Base-by-base conservation (phyloP, 1,140 invertebrate genomes). In the Stenopsyche tienmushanensis region DNA sequence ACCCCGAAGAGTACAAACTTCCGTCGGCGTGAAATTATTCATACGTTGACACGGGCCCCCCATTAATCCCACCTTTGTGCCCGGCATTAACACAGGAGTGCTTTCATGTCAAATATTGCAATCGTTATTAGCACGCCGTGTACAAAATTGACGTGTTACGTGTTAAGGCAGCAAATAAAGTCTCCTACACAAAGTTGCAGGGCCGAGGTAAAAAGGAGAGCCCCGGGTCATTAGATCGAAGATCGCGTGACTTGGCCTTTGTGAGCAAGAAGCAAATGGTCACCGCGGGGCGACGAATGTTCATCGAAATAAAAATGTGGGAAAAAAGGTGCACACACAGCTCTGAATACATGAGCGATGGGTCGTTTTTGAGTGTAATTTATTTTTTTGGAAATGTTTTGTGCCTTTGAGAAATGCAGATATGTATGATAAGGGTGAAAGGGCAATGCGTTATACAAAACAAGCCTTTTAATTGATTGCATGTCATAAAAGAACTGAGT, bases 41-140 rank as follows among this genome's bases (percentile, higher is more conserved):
- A 49, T 49, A 21, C 47, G 15, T 49, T 13, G 29, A 5, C 29
- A 13, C 29, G 29, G 29, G 18, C n/a, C 18, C n/a, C 21, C 21
- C 47, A 20, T 50, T 50, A 18, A 44, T 39, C 13, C 18, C 9
- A 50, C 17, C 3, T 13, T 18, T 18, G n/a, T 18, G 5, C 3
- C 47, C 47, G 15, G 13, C 29, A 34, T 34, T 34, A 34, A 34
- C 29, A 20, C 47, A n/a, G n/a, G 3, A 25, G 26, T 25, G 23
- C 24, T 34, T 55, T 55, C 52, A 55, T 20, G 52, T 55, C 52
- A 55, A 55, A 55, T 25, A 25, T 39, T 55, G 52, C 52, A 55
- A 25, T 55, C 52, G 13, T 55, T 55, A 26, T 39, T 55, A 25
- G 9, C 18, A 24, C 24, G 9, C n/a, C 25, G 20, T 55, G 47